Evolutionary conservation across 2,888 invertebrate genomes (phyloP).

Genomic region (Himalopsyche japonica): DNA sequence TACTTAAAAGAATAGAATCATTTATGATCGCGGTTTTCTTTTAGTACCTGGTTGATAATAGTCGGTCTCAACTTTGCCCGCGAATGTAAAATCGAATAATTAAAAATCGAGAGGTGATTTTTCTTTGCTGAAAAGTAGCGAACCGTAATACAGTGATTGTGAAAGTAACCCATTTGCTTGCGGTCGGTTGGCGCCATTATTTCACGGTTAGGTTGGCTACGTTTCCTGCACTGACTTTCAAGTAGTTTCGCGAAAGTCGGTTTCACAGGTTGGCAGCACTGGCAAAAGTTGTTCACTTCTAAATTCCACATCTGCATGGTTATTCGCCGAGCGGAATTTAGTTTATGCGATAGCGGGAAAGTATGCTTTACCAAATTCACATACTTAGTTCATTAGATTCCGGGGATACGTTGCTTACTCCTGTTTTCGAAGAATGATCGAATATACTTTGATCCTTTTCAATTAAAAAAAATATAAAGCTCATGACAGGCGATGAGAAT

Average conservation of each 20-base stretch:
- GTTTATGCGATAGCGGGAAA: background rate
- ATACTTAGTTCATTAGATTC: no score
- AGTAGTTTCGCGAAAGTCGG: slow-evolving; percentile 6
- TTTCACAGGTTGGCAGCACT: background rate
- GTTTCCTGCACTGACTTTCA: slow-evolving; percentile 11
- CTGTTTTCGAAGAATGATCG: no score
- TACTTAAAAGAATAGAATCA: no score
- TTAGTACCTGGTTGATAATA: no score
- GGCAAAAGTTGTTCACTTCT: background rate
- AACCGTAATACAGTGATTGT: background rate
- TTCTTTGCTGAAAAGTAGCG: background rate
- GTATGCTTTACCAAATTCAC: no score
- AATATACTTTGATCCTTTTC: no score
- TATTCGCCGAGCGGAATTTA: background rate
- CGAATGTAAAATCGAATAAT: background rate
- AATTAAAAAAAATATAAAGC: no score
- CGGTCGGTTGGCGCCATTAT: slow-evolving; percentile 5
- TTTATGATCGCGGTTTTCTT: no score
- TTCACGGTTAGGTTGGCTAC: slow-evolving; percentile 7
- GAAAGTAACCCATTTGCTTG: background rate
- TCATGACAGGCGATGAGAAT: no score
- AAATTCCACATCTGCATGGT: background rate
- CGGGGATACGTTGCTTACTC: no score
- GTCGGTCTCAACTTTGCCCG: no score
- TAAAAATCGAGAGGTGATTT: background rate